Conservation (phyloP, 2,113 vertebrate species). For the Elaphurus davidianus region DNA sequence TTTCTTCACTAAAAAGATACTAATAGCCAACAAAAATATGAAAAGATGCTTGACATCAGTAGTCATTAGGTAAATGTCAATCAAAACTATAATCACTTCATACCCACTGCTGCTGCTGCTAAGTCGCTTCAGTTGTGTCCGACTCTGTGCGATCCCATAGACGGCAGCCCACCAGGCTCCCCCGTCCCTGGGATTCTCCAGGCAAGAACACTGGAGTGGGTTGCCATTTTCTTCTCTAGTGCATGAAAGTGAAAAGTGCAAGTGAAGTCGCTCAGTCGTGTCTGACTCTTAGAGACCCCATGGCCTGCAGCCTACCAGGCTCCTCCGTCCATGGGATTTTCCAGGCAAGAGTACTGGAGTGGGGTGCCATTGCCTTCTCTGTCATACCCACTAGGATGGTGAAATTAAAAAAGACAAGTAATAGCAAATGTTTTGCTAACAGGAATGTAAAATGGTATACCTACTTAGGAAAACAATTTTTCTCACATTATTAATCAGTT, state of each 20-base stretch:
- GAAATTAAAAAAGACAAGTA: not conserved
- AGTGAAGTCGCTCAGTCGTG: not conserved
- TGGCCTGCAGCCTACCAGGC: not conserved
- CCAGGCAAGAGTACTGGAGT: not conserved
- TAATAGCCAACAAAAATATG: not conserved
- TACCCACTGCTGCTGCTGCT: not conserved
- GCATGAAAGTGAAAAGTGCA: too few relatives aligned
- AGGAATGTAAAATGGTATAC: not conserved
- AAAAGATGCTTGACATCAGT: not conserved
- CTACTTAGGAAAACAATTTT: not conserved
- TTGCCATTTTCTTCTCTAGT: not conserved
- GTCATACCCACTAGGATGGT: not conserved
- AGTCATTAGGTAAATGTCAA: not conserved
- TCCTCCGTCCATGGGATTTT: not conserved
- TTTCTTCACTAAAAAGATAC: not conserved
- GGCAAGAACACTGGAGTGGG: not conserved
- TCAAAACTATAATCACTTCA: not conserved
- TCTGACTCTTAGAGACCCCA: fast-evolving
- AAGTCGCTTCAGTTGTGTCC: not conserved
- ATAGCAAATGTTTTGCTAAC: not conserved
- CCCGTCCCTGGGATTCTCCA: not conserved
- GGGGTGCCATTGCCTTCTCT: not conserved
- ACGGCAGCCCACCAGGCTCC: not conserved
- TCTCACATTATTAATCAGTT: not conserved
- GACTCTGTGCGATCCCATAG: not conserved